A percentile compares a stretch with the other conserved stretches of the same genome.
phyloP scores from a whole-genome alignment of 2,797 vertebrate genomes.

The Crenuchus spilurus region DNA sequence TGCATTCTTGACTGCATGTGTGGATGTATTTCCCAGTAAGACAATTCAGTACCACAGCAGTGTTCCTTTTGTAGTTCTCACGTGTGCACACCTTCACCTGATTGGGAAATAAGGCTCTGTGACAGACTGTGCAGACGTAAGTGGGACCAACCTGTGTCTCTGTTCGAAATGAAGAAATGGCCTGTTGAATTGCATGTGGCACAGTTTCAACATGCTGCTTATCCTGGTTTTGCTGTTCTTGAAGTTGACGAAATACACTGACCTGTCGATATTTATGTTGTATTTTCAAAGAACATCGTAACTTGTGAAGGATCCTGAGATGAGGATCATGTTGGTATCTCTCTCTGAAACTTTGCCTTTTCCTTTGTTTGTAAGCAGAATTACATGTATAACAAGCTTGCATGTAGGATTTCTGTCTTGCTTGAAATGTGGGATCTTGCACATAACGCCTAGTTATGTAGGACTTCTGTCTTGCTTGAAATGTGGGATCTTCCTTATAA shows the following conservation, averaged over 20 bases:
- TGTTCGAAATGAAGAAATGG: background rate
- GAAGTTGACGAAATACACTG: background rate
- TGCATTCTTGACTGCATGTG: no score
- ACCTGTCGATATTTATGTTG: background rate
- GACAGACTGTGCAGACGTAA: background rate
- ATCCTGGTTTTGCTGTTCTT: background rate
- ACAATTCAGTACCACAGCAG: no score
- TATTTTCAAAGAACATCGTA: background rate
- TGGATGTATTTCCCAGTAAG: no score
- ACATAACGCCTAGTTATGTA: no score
- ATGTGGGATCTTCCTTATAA: no score
- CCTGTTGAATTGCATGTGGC: background rate
- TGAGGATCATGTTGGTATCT: no score
- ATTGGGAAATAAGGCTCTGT: conserved; percentile 1
- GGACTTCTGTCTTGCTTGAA: no score
- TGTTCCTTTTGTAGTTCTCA: background rate
- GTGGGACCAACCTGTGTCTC: background rate
- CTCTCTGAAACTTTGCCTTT: background rate
- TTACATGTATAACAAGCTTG: no score
- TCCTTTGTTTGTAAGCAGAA: background rate
- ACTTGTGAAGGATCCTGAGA: background rate
- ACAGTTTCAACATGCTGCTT: no score
- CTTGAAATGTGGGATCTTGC: background rate
- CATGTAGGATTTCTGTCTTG: no score
- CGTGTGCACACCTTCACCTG: background rate